phyloP scores from a whole-genome alignment of 2,113 vertebrate genomes.

The Malurus melanocephalus region DNA sequence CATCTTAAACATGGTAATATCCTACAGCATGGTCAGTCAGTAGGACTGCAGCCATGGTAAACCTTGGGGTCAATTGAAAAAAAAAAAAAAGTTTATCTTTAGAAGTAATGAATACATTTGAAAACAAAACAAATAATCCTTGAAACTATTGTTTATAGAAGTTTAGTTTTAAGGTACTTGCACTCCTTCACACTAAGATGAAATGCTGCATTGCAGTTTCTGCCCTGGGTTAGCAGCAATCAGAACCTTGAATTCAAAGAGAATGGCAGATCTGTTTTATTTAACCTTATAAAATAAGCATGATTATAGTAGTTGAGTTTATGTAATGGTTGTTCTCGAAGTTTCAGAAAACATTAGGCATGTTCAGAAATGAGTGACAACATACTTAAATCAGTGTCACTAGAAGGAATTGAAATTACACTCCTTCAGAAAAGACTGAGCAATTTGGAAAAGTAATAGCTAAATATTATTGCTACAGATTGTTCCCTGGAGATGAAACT shows the following conservation, averaged over 20 bases:
- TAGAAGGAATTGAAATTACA: background rate
- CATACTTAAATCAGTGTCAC: background rate
- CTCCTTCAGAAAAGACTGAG: background rate
- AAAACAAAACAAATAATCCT: background rate
- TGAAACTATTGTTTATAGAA: background rate
- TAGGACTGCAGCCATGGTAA: background rate
- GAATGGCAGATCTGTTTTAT: background rate
- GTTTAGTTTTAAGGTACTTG: background rate
- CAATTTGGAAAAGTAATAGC: background rate
- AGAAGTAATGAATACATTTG: background rate
- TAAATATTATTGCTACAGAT: slow-evolving; percentile 33
- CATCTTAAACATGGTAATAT: background rate
- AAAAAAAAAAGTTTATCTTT: background rate
- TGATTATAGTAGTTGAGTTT: background rate
- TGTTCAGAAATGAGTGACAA: background rate
- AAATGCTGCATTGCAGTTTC: background rate
- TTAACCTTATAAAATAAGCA: background rate
- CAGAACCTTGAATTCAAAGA: background rate
- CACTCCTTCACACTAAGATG: background rate
- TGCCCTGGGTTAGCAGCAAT: background rate
- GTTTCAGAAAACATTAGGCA: background rate
- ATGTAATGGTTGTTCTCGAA: background rate
- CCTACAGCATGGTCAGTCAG: background rate
- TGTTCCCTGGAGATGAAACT: background rate
- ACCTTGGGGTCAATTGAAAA: background rate